A percentile compares a stretch with the other conserved stretches of the same genome.
phyloP scores from a whole-genome alignment of 2,113 vertebrate genomes.

The Copsychus sechellarum region DNA sequence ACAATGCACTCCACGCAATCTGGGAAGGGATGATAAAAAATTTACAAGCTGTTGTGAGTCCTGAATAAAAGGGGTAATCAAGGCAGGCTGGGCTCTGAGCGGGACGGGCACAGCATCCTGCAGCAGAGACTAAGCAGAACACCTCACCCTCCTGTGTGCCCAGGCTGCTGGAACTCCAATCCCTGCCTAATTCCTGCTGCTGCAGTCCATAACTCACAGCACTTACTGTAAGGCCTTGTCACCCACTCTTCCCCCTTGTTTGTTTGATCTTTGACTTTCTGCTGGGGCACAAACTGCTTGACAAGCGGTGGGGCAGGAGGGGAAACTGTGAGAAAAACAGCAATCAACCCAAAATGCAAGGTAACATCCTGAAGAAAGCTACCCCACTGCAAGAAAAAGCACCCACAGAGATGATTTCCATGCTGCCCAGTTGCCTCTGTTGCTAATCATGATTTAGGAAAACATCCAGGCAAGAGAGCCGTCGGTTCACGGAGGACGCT shows the following conservation, averaged over 20 bases:
- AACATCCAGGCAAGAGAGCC: neutral
- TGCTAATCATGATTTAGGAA: conserved; percentile 14
- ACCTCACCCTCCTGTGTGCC: conserved; percentile 15
- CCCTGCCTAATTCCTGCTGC: conserved; percentile 7
- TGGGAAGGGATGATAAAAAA: conserved; percentile 76
- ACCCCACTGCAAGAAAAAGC: conserved; percentile 17
- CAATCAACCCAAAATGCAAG: neutral
- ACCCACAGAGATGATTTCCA: conserved; percentile 13
- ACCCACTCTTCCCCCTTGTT: neutral
- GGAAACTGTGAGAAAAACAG: neutral
- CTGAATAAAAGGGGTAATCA: conserved; percentile 77
- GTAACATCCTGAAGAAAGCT: neutral
- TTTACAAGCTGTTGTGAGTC: conserved; percentile 82
- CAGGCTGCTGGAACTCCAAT: conserved; percentile 16
- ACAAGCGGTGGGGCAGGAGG: conserved; percentile 55
- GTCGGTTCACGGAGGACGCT: conserved; percentile 35
- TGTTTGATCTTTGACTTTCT: conserved; percentile 49
- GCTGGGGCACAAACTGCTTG: neutral
- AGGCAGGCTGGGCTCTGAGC: conserved; percentile 70
- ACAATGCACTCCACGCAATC: conserved; percentile 63
- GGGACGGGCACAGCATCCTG: conserved; percentile 69
- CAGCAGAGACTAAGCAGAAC: conserved; percentile 78
- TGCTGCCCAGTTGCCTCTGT: neutral
- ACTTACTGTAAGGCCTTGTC: conserved; percentile 15
- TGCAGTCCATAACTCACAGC: conserved; percentile 56